Base-by-base conservation (phyloP, 2,888 invertebrate genomes). In the Cataglyphis rosenhaueri region DNA sequence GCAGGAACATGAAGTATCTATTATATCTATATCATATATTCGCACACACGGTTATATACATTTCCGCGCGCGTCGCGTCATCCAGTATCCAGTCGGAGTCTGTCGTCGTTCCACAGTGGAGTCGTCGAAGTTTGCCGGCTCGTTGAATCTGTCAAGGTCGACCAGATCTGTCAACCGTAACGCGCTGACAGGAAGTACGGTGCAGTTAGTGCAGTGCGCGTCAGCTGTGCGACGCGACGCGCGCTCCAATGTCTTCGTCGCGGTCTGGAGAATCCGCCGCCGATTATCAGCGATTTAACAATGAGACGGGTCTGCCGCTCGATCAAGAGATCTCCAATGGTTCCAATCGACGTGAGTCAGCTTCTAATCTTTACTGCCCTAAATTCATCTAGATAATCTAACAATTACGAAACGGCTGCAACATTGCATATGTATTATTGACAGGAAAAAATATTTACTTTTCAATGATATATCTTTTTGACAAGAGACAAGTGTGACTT, bases 231-330 rank as follows among this genome's bases (percentile, higher is more conserved):
- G 83, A 81, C 79, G 71, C 86, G 86, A 86, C 83, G 59, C 57
- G 70, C 61, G 21, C 38, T 3, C 35, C 48, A 84, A 91, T 91
- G 91, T 88, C 90, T 86, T 91, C 91, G 59, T 85, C 92, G 48
- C 90, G 85, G 65, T 78, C 81, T 41, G 74, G 81, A n/a, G 88
- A 88, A 4, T 86, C 89, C 73, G 82, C 83, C 35, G 85, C 85
- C 81, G 92, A 91, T 89, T 93, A 94, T 86, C 93, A 93, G 82
- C 93, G 91, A 52, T 93, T 94, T 83, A 89, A 91, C 64, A 91
- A 93, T 86, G 92, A 93, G 73, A 85, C 88, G 29, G 90, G 87
- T 83, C 74, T 85, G 57, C 88, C 90, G 57, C 88, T 88, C 62
- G 91, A 90, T 41, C 91, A 91, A 38, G 91, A 93, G 32, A 89